Base-by-base conservation (phyloP, 1,140 invertebrate genomes). In the Zaprionus vittiger region DNA sequence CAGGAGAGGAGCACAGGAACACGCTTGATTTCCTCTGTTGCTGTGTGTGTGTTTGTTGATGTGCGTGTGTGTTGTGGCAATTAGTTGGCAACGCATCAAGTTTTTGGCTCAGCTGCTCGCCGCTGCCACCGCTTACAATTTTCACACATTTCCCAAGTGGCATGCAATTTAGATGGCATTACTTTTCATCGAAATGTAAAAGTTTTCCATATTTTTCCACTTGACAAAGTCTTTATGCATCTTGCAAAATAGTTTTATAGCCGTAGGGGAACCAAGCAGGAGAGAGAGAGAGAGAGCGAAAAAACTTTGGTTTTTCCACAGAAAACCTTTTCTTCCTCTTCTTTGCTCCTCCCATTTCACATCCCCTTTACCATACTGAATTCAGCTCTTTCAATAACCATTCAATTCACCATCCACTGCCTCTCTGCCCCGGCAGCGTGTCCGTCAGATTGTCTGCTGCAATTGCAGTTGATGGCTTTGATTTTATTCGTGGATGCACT, bases 401-500 rank as follows among this genome's bases (percentile, higher is more conserved):
- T 89, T 89, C 84, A 89, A 89, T 89, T 83, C 78, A 72, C 52
- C 66, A 68, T 49, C 62, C 22, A 24, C 75, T 49, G 11, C 64
- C 26, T 38, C 55, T 47, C 55, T 24, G 20, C 24, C 4, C 47
- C 26, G 28, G 12, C 49, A 54, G n/a, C 5, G 47, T 67, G 62
- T 56, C 66, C 20, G 20, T 17, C 47, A 26, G n/a, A 59, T 31
- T 26, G 54, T 26, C 68, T 73, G 69, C 81, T 80, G 68, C 85
- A 90, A 90, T 90, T 85, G 85, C 86, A 91, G 85, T 86, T 90
- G 85, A 90, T 90, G 85, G 85, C 81, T 90, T 90, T 90, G 85
- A 90, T 90, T 90, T 90, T 90, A 90, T 90, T 90, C 86, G 85
- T 90, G 86, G 82, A 85, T 89, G 85, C 81, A 90, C 85, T 89